A percentile compares a stretch with the other conserved stretches of the same genome.
Conservation (phyloP, 23 tunicate species). For the Ciona savignyi region DNA sequence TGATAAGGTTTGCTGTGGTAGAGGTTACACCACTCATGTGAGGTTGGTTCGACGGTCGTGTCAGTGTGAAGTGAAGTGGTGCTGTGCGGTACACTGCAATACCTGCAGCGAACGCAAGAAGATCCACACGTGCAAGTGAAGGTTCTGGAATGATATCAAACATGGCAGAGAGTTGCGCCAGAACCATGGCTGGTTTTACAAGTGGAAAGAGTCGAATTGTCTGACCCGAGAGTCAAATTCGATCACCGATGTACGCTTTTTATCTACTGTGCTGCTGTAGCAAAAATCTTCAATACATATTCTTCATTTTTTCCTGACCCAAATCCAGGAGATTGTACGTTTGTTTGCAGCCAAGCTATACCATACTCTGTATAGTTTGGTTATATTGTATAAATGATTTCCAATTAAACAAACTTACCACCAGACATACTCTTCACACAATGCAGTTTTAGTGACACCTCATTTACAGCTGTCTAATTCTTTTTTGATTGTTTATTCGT, state of each 20-base stretch:
- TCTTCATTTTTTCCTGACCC: not conserved
- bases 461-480: not conserved
- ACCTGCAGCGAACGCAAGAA: conserved; percentile 61
- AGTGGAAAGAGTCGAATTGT: not conserved
- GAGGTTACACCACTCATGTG: conserved; percentile 73
- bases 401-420: not conserved
- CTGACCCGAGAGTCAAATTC: too few species aligned
- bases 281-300: not conserved
- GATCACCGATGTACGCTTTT: not conserved
- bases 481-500: not conserved
- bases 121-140: conserved; percentile 69
- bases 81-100: conserved; percentile 77
- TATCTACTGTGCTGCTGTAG: not conserved
- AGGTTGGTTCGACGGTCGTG: conserved; percentile 55
- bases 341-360: too few species aligned
- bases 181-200: not conserved
- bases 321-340: too few species aligned
- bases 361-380: too few species aligned
- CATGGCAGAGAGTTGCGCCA: not conserved
- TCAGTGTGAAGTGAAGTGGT: conserved; percentile 76
- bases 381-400: too few species aligned
- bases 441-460: not conserved
- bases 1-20: conserved; percentile 67
- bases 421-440: not conserved
- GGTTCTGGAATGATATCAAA: not conserved